Base-by-base conservation (phyloP, 2,888 invertebrate species). In the Plebejus argus region DNA sequence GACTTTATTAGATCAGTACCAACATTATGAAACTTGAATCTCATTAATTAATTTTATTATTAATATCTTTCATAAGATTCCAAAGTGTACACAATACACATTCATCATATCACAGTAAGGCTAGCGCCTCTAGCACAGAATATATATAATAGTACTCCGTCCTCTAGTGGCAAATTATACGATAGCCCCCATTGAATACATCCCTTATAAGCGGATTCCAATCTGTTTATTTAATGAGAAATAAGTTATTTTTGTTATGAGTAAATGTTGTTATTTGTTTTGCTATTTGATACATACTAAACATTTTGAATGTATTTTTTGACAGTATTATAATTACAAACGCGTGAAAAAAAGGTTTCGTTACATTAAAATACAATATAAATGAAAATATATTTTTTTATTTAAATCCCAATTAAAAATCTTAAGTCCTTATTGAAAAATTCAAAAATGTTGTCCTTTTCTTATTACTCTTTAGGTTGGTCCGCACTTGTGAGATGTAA, bases 401-500 rank as follows among this genome's bases (percentile, higher is more conserved):
- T 77, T 77, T 71, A 35, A 77, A 39, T 77, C 33, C 61, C 58
- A 56, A 39, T 39, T 23, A 71, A 15, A 71, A 20, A 35, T 28
- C 10, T 61, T 20, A 8, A 6, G 58, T 58, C 20, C 20, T 7
- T n/a, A 58, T 20, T 58, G 20, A 53, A 53, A 53, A 53, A 18
- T 53, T 53, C 3, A 45, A 53, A 3, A 15, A 53, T 18, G 53
- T 18, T 10, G 58, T n/a, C 20, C 12, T 61, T 58, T 61, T 20
- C 20, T 45, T 74, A 75, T 82, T 86, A 90, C 85, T 92, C 92
- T 80, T 93, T 93, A 78, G 93, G 93, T 84, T 92, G 92, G 79
- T 89, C 90, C 1, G 93, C 93, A 70, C 88, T 92, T 78, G 86
- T 91, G 18, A 94, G 84, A 79, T 96, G 95, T 76, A 97, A 86